Base-by-base conservation (phyloP, 2,888 invertebrate species). In the Urechis unicinctus region DNA sequence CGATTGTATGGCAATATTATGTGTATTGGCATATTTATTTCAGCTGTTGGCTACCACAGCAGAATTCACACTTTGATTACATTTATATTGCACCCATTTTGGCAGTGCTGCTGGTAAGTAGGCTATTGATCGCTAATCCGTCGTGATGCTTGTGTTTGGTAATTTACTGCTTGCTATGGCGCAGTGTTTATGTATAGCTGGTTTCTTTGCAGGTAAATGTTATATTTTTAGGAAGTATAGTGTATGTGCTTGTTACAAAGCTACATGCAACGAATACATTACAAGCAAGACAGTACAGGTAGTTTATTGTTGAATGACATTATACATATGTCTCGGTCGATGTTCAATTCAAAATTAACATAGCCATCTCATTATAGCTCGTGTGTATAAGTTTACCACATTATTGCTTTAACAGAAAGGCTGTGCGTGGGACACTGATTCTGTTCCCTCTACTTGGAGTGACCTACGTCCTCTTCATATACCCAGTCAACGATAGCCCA, bases 361-460 rank as follows among this genome's bases (percentile, higher is more conserved):
- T n/a, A n/a, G n/a, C n/a, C n/a, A n/a, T n/a, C n/a, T n/a, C n/a
- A n/a, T n/a, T n/a, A n/a, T n/a, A n/a, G n/a, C n/a, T n/a, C n/a
- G n/a, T n/a, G n/a, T n/a, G n/a, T n/a, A n/a, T n/a, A n/a, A n/a
- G n/a, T n/a, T n/a, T n/a, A 13, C 36, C 9, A 36, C 9, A 13
- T 36, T 17, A 13, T 9, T 36, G 36, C 17, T 21, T 22, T 59
- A 65, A 28, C 66, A 75, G 74, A 54, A 77, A 74, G 65, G 75
- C 74, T 1, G 70, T 74, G 85, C 81, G 93, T 77, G 94, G 94
- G 0, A 83, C 94, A 36, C 81, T 94, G 28, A 90, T 92, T 67
- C 89, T 92, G 88, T 89, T 91, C 86, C 91, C 94, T n/a, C 83
- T 95, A 54, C 83, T 95, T 61, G 94, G 94, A 49, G 87, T 92